Evolutionary conservation across 2,113 vertebrate species (phyloP), one percentile per base, ranked within the genome.

Genomic region (Cercopithecus mona): DNA sequence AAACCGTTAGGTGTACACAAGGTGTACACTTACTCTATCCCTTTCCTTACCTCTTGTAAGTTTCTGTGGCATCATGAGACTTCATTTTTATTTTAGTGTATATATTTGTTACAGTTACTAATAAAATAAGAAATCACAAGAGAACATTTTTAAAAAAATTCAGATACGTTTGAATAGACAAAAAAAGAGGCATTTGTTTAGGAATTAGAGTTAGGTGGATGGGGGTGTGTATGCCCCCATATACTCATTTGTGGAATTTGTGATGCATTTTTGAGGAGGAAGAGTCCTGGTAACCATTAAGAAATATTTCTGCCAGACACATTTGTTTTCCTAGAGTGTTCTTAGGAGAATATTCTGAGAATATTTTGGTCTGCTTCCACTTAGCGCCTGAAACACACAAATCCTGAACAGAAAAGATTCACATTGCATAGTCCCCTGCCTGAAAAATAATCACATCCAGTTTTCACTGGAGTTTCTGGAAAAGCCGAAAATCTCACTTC

Each of bases 321-420:
- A 55, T 23, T 61, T 89, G 50, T 95, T 94, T 97, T 94, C 55
- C 88, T 94, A 43, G 45, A 43, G 13, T 66, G 17, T 91, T 88
- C 66, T 75, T 66, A 73, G 64, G 35, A 48, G 57, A 95, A 57
- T 89, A 78, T 38, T 93, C 48, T 89, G 43, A 79, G 48, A 52
- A 52, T 79, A 52, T 52, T 52, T 35, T 20, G 35, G 14, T 35
- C 32, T 35, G 64, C 40, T 59, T 92, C 66, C 30, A 48, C 52
- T 59, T 87, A 43, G 57, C 32, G 22, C 52, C 14, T 38, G 43
- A 94, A 79, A 70, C 59, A 76, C 14, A 70, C 8, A 84, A 59
- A 45, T 55, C 43, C 40, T 81, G n/a, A 61, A 48, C 17, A 14
- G 43, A 68, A 84, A 79, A 87, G 27, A 50, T 2, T 79, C 35